phyloP scores from a whole-genome alignment of 2,888 invertebrate species.

The Troglohyphantes excavatus region DNA sequence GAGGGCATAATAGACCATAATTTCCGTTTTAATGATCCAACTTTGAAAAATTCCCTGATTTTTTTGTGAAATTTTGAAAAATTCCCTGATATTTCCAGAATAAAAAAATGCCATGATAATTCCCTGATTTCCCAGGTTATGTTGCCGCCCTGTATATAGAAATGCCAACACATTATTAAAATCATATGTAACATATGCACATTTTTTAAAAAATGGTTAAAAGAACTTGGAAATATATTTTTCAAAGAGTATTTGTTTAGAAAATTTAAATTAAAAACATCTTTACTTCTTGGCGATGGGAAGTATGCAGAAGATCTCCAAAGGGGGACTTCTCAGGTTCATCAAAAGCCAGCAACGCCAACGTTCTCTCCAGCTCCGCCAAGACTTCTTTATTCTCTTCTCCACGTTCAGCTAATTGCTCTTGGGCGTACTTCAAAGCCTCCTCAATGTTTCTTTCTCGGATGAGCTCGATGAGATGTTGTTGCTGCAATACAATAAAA shows the following conservation, averaged over 20 bases:
- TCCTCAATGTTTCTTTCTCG: constrained; percentile 92
- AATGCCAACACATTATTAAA: neutral
- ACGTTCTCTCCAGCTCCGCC: constrained; percentile 93
- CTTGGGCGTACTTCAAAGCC: constrained; percentile 94
- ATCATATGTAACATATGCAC: neutral
- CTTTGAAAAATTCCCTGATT: no score
- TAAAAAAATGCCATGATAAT: no score
- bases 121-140: no score
- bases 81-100: no score
- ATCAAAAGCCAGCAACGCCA: constrained; percentile 97
- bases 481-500: constrained; percentile 87
- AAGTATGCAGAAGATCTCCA: constrained; percentile 94
- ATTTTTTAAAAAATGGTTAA: neutral
- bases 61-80: no score
- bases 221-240: neutral
- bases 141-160: no score
- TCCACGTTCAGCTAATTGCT: constrained; percentile 93
- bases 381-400: constrained; percentile 88
- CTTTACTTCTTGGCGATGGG: constrained; percentile 94
- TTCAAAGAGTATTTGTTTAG: neutral
- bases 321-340: constrained; percentile 97
- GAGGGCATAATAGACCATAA: no score
- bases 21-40: no score
- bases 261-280: no score
- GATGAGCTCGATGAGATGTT: constrained; percentile 93